Evolutionary conservation across 2,888 invertebrate species (phyloP).

Genomic region (Acrobasis repandana): DNA sequence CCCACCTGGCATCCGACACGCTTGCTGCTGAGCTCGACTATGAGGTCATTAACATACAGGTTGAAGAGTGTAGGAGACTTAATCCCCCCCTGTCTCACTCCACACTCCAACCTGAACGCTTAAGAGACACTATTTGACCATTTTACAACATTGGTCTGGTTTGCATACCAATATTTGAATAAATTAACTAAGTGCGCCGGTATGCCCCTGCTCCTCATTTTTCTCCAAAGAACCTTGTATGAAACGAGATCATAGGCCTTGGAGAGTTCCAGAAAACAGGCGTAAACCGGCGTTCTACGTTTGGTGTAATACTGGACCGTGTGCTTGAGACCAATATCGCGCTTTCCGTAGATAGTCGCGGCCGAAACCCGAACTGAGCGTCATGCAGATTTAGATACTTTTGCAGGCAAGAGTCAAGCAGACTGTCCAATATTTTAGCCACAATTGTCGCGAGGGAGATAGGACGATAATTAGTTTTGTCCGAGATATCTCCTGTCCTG

Average conservation of each 20-base stretch:
- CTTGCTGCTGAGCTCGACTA: too few relatives aligned
- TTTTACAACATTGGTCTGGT: constrained; percentile 10
- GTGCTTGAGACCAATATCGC: constrained; percentile 28
- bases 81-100: constrained; percentile 16
- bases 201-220: constrained; percentile 15
- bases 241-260: constrained; percentile 21
- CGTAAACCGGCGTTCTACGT: constrained; percentile 19
- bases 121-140: constrained; percentile 12
- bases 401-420: constrained; percentile 26
- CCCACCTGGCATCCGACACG: constrained; percentile 10
- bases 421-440: constrained; percentile 32
- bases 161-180: constrained; percentile 16
- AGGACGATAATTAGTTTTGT: constrained; percentile 28
- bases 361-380: constrained; percentile 28
- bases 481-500: constrained; percentile 27
- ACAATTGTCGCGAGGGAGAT: constrained; percentile 31
- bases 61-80: constrained; percentile 14
- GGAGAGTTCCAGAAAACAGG: constrained; percentile 21
- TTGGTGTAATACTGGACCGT: constrained; percentile 26
- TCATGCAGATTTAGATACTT: constrained; percentile 23
- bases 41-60: constrained; percentile 8
- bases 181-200: constrained; percentile 10
- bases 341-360: constrained; percentile 28
- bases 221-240: constrained; percentile 20
- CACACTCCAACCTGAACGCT: constrained; percentile 18